Conservation (phyloP, 2,113 vertebrate genomes). For the Clarias macrocephalus region DNA sequence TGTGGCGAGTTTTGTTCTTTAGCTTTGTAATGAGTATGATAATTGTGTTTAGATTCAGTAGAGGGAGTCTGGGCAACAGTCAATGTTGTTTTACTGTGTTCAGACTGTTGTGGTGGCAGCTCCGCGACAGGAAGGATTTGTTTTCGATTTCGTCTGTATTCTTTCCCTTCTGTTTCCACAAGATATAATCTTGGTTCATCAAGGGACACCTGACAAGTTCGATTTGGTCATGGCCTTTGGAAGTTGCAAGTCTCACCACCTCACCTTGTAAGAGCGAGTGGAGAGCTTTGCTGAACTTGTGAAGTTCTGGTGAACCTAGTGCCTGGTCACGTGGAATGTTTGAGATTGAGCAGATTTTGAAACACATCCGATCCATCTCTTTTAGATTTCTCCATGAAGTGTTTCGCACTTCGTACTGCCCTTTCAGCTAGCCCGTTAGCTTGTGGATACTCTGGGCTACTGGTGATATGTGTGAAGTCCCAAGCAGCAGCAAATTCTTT, state of each 20-base stretch:
- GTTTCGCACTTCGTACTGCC: neutral
- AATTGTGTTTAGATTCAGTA: too few relatives aligned
- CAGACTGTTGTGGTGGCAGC: too few relatives aligned
- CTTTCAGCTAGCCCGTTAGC: neutral
- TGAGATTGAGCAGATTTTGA: neutral
- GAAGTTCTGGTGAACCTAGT: neutral
- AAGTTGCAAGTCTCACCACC: neutral
- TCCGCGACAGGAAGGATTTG: neutral
- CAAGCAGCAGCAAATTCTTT: neutral
- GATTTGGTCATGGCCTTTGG: neutral
- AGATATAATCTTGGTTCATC: neutral
- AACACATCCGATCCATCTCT: slow-evolving; percentile 1
- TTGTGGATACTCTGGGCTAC: neutral
- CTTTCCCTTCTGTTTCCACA: neutral
- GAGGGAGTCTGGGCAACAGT: too few relatives aligned
- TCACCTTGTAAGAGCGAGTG: neutral
- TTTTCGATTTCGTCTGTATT: neutral
- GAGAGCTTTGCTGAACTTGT: too few relatives aligned
- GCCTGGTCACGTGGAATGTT: neutral
- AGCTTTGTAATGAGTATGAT: too few relatives aligned
- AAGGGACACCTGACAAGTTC: rapidly evolving
- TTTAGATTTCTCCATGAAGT: slow-evolving; percentile 11
- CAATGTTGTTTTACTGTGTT: too few relatives aligned
- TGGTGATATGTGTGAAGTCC: neutral
- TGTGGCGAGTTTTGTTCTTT: too few relatives aligned